Evolutionary conservation across 1,140 invertebrate species (phyloP).

Genomic region (Ladona fulva): DNA sequence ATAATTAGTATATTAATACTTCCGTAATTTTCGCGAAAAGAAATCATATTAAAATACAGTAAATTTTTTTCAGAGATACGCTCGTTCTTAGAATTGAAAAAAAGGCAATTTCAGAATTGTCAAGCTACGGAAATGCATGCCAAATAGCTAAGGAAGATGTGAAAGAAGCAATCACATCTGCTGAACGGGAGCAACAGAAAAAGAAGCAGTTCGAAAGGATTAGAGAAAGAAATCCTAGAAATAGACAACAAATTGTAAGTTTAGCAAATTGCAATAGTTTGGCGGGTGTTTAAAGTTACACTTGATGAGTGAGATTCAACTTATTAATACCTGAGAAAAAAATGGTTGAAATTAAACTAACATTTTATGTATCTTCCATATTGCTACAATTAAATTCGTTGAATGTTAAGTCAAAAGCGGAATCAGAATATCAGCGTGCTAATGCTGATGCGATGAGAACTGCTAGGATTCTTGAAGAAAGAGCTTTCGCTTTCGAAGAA

Average conservation of each 20-base stretch:
- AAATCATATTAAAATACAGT: no score
- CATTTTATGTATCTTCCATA: slow-evolving; percentile 20
- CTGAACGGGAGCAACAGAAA: slow-evolving; percentile 55
- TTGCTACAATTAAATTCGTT: background rate
- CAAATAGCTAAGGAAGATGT: slow-evolving; percentile 61
- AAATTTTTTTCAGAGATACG: background rate
- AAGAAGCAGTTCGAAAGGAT: slow-evolving; percentile 54
- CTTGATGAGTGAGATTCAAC: no score
- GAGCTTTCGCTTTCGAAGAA: slow-evolving; percentile 61
- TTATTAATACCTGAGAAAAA: no score
- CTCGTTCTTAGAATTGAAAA: slow-evolving; percentile 43
- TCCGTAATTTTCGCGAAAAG: no score
- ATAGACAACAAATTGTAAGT: slow-evolving; percentile 56
- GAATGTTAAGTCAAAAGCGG: slow-evolving; percentile 49
- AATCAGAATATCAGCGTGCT: slow-evolving; percentile 61
- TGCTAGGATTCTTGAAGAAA: slow-evolving; percentile 62
- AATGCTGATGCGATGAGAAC: slow-evolving; percentile 60
- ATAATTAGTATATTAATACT: background rate
- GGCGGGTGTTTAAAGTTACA: no score
- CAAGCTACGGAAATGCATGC: slow-evolving; percentile 60
- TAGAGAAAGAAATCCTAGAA: slow-evolving; percentile 52
- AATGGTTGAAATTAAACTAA: no score
- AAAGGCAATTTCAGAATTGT: slow-evolving; percentile 54
- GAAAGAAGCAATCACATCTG: slow-evolving; percentile 55
- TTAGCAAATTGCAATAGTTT: no score